Evolutionary conservation across 1,140 invertebrate species (phyloP).

Genomic region (Acromyrmex heyeri): DNA sequence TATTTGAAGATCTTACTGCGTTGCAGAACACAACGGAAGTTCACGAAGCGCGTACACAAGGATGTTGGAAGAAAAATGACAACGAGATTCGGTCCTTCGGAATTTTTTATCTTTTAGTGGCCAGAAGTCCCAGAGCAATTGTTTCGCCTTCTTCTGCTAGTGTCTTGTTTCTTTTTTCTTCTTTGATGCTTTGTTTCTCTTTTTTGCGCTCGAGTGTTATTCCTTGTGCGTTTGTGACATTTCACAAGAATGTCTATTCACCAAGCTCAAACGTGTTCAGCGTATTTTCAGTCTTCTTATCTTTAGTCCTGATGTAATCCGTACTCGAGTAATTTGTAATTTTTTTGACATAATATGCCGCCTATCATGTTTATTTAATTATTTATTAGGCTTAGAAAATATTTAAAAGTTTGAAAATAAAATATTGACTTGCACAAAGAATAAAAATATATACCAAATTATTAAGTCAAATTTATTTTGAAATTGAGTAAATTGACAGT

Average conservation of each 20-base stretch:
- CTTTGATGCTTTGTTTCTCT: slow-evolving; percentile 6
- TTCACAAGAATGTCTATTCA: slow-evolving; percentile 75
- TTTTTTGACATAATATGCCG: not conserved
- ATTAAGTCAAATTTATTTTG: not conserved
- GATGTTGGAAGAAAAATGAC: slow-evolving; percentile 56
- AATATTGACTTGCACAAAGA: not conserved
- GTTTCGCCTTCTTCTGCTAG: slow-evolving; percentile 60
- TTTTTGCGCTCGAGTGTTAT: slow-evolving; percentile 11
- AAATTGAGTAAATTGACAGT: not conserved
- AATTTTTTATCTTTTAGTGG: slow-evolving; percentile 70
- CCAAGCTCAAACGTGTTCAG: slow-evolving; percentile 75
- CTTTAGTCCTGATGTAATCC: slow-evolving; percentile 39
- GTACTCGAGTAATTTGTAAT: slow-evolving; percentile 50
- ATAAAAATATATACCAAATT: not conserved
- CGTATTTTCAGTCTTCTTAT: slow-evolving; percentile 68
- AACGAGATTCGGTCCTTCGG: slow-evolving; percentile 61
- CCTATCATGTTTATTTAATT: slow-evolving; percentile 28
- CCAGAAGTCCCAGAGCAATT: slow-evolving; percentile 73
- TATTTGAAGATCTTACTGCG: slow-evolving; percentile 77
- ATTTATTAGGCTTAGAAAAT: not conserved
- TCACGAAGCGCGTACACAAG: slow-evolving; percentile 35
- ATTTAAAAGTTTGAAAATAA: slow-evolving; percentile 4
- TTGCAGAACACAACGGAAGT: slow-evolving; percentile 37
- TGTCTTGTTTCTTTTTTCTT: not conserved
- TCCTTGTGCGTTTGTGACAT: slow-evolving; percentile 46